Conservation (phyloP, 2,113 vertebrate genomes). For the Diadophis punctatus region DNA sequence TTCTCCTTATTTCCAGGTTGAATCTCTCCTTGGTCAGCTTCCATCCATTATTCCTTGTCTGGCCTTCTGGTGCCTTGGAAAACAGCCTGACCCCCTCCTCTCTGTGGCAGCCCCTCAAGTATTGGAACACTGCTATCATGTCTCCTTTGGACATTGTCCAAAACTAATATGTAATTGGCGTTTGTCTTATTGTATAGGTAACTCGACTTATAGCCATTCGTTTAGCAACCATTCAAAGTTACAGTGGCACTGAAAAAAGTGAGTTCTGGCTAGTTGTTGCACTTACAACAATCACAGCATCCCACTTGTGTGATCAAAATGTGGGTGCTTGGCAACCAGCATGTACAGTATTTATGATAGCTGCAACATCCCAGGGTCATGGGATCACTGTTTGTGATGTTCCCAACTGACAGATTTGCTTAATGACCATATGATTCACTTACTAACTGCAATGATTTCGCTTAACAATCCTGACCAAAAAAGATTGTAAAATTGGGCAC, state of each 20-base stretch:
- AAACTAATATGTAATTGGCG: neutral
- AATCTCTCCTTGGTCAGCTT: too few species aligned
- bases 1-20: too few species aligned
- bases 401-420: neutral
- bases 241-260: neutral
- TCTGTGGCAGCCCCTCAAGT: too few species aligned
- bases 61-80: too few species aligned
- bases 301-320: neutral
- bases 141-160: too few species aligned
- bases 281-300: neutral
- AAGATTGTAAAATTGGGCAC: neutral
- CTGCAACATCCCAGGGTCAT: neutral
- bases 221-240: neutral
- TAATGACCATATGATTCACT: neutral
- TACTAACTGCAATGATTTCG: neutral
- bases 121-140: too few species aligned
- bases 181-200: neutral
- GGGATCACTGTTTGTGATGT: neutral
- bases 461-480: neutral
- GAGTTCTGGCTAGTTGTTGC: neutral
- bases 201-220: neutral
- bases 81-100: too few species aligned
- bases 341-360: neutral
- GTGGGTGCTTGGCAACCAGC: neutral
- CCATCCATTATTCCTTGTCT: too few species aligned